Evolutionary conservation across 2,113 vertebrate species (phyloP), one percentile per base, ranked within the genome.

Genomic region (Mugil cephalus): DNA sequence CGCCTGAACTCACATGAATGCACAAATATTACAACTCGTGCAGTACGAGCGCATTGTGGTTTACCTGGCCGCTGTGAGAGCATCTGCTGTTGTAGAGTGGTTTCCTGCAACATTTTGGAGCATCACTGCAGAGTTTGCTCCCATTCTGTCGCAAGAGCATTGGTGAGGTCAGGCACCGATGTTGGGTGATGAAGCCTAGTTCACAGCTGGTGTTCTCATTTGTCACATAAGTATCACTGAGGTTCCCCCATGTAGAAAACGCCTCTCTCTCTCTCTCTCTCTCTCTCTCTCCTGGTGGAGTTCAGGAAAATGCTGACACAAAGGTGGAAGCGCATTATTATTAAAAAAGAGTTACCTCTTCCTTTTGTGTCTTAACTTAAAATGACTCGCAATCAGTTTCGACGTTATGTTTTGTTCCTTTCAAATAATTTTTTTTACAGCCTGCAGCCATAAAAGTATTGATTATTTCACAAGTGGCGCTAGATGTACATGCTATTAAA

Each of bases 141-240:
- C 52, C 13, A n/a, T 55, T 73, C 52, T 54, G 54, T 48, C 13
- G 48, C 43, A 58, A 34, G 17, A 69, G 45, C 34, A 47, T 62
- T 58, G 54, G 10, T 43, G 3, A 69, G 50, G 45, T 61, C 48
- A 62, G 6, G 36, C 19, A 39, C 38, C 74, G 50, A 73, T 56
- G 12, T 24, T 60, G 45, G 50, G 13, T 50, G 10, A 52, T 80
- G 63, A 79, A 58, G 39, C 2, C 17, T 21, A 38, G 19, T 59
- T 48, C 40, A 40, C 17, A 56, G 15, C 52, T 51, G 40, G 10
- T 35, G 50, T 13, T 55, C 8, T n/a, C 24, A 6, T 63, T 54
- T 21, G 54, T 52, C 38, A 30, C 19, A 50, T 61, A 61, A 51
- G 17, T 36, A 17, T 59, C 55, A 34, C 47, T 50, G 38, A 42